phyloP scores from a whole-genome alignment of 2,888 invertebrate genomes.

The Drosophila falleni region DNA sequence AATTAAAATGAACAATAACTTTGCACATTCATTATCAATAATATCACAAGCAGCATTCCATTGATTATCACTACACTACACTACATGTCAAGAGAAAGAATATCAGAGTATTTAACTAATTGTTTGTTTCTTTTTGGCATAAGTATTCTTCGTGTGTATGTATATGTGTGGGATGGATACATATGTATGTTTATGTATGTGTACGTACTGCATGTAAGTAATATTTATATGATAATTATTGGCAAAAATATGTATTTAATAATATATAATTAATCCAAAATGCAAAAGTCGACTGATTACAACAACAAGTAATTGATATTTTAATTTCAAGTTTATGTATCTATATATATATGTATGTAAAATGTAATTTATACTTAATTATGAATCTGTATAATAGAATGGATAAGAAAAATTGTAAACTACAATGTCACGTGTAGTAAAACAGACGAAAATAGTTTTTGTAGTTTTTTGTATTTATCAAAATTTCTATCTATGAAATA shows the following conservation, averaged over 20 bases:
- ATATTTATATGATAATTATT: slow-evolving; percentile 36
- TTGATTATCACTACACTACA: slow-evolving; percentile 2
- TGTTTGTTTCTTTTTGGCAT: slow-evolving; percentile 9
- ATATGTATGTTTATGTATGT: slow-evolving; percentile 27
- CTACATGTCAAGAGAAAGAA: slow-evolving; percentile 7
- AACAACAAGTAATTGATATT: slow-evolving; percentile 48
- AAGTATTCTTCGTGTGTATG: slow-evolving; percentile 31
- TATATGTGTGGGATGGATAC: slow-evolving; percentile 7
- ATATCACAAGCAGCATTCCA: slow-evolving; percentile 25
- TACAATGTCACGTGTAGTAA: slow-evolving; percentile 43
- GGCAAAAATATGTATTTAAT: slow-evolving; percentile 40
- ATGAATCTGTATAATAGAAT: slow-evolving; percentile 23
- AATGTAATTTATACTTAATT: slow-evolving; percentile 25
- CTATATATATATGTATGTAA: slow-evolving; percentile 29
- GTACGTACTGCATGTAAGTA: slow-evolving; percentile 50
- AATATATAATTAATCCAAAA: slow-evolving; percentile 51
- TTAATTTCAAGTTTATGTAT: slow-evolving; percentile 27
- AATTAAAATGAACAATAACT: slow-evolving; percentile 10
- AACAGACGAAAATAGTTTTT: slow-evolving; percentile 35
- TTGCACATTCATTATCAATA: slow-evolving; percentile 16
- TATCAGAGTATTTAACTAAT: slow-evolving; percentile 1
- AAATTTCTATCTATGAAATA: slow-evolving; percentile 43
- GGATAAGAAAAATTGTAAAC: slow-evolving; percentile 30
- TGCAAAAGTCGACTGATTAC: slow-evolving; percentile 68
- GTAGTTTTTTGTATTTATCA: slow-evolving; percentile 15